Evolutionary conservation across 2,113 vertebrate genomes (phyloP), one percentile per base, ranked within the genome.

Genomic region (Hippocampus mohnikei): DNA sequence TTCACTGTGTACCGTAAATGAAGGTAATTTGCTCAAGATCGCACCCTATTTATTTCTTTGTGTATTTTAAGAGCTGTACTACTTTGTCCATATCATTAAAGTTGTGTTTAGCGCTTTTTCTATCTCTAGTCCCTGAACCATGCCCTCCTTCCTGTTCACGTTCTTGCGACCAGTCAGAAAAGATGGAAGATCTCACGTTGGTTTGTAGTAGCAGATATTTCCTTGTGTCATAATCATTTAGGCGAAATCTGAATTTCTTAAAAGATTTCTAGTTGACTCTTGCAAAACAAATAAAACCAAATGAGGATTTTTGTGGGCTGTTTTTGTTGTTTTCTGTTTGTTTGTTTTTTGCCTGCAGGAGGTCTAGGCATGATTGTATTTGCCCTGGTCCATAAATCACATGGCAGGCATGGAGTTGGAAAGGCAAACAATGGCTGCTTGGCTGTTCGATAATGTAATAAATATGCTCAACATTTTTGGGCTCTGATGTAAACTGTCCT

Each of bases 391-490:
- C 60, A 27, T 81, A 71, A 86, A 75, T 85, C 71, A 85, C 44
- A 75, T 41, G 25, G 52, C 61, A 66, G 70, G 53, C 73, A 68
- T 73, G 61, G 23, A 71, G 62, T 50, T 55, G 64, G 69, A 80
- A 72, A 86, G 68, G 61, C 71, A 76, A 85, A 71, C 44, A 81
- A 63, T 37, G 29, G 60, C 48, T 59, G 55, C 75, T 84, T 75
- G 60, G 60, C 37, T 11, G 56, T 60, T 21, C 70, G 37, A 69
- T 76, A 75, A 61, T 78, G 61, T 77, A 67, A 76, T 84, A 78
- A 74, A 77, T 75, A 46, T 69, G 69, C 55, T 69, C 70, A 15
- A 64, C 77, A 75, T 84, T 73, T 68, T 75, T 81, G 67, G 42
- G 74, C 23, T 12, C 21, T 80, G 78, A 83, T 71, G 72, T 69